A percentile compares a stretch with the other conserved stretches of the same genome.
phyloP scores from a whole-genome alignment of 2,797 vertebrate species.

The Peromyscus eremicus region DNA sequence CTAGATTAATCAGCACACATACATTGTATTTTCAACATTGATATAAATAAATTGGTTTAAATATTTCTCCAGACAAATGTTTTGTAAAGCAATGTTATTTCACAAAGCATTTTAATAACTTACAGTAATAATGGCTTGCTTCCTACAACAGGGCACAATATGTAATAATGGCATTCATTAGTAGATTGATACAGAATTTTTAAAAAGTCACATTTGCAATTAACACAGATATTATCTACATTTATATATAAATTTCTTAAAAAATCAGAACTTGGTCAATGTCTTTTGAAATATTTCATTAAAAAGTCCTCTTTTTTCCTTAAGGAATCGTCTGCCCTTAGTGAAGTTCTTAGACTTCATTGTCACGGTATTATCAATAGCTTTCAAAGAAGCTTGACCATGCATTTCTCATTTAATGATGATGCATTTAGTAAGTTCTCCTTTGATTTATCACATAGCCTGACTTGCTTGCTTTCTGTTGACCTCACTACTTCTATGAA shows the following conservation, averaged over 20 bases:
- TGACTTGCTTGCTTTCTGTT: constrained; percentile 45
- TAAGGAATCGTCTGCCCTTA: neutral
- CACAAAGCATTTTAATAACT: constrained; percentile 25
- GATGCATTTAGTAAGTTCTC: neutral
- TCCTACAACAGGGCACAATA: neutral
- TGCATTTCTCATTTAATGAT: neutral
- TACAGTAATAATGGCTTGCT: neutral
- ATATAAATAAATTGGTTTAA: neutral
- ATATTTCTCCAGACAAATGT: neutral
- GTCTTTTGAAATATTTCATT: neutral
- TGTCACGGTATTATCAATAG: neutral
- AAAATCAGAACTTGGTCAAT: constrained; percentile 8
- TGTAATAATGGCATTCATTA: constrained; percentile 4
- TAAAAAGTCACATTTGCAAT: neutral
- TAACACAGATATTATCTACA: neutral
- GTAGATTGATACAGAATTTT: neutral
- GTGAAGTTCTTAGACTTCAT: neutral
- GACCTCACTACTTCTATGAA: neutral
- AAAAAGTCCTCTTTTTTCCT: neutral
- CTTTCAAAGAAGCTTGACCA: neutral
- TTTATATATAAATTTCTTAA: constrained; percentile 22
- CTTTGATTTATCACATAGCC: neutral
- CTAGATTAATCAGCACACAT: neutral
- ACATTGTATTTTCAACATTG: neutral
- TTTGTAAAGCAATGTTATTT: constrained; percentile 46